phyloP scores from a whole-genome alignment of 2,797 vertebrate species.

The Danionella dracula region DNA sequence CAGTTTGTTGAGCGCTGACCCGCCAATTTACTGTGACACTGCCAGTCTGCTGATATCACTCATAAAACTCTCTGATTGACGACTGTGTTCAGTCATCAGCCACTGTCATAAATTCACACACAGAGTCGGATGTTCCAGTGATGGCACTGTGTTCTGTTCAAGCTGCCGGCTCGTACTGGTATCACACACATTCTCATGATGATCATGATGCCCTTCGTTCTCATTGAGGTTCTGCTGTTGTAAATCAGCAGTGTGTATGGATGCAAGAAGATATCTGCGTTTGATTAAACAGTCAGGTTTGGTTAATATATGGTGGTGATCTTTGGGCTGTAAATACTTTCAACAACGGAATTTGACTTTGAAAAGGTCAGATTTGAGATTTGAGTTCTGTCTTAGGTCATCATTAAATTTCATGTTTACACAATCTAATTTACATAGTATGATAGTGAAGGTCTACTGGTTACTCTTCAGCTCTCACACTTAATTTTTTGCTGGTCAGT shows the following conservation, averaged over 20 bases:
- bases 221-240: slow-evolving; percentile 46
- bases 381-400: not conserved
- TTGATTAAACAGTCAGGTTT: slow-evolving; percentile 18
- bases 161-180: slow-evolving; percentile 27
- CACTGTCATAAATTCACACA: slow-evolving; percentile 43
- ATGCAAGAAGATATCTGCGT: slow-evolving; percentile 9
- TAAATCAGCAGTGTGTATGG: slow-evolving; percentile 45
- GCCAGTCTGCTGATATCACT: slow-evolving; percentile 49
- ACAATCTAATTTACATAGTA: too few species aligned
- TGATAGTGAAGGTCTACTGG: too few species aligned
- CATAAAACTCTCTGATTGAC: slow-evolving; percentile 52
- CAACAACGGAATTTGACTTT: slow-evolving; percentile 11
- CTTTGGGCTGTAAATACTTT: not conserved
- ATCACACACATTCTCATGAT: slow-evolving; percentile 44
- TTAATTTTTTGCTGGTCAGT: too few species aligned
- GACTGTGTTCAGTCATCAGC: slow-evolving; percentile 46
- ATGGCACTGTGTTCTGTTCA: slow-evolving; percentile 35
- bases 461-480: too few species aligned
- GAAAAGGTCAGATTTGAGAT: not conserved
- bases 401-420: too few species aligned
- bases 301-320: not conserved
- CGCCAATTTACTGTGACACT: slow-evolving; percentile 52
- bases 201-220: slow-evolving; percentile 51
- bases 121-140: slow-evolving; percentile 18
- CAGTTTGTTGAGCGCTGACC: slow-evolving; percentile 48